phyloP scores from a whole-genome alignment of 2,888 invertebrate species.

The Margaritifera margaritifera region DNA sequence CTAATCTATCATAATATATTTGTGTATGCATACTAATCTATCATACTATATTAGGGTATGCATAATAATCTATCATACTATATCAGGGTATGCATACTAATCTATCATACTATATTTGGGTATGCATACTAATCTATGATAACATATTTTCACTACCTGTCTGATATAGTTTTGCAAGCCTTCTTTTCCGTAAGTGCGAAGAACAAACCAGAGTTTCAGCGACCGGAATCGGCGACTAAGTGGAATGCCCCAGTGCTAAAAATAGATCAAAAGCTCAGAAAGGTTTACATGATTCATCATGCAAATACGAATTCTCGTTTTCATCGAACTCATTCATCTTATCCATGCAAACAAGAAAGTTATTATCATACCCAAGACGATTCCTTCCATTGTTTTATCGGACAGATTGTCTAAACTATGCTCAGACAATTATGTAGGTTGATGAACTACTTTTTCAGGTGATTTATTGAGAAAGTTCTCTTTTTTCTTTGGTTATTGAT shows the following conservation, averaged over 20 bases:
- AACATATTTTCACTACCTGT: constrained; percentile 74
- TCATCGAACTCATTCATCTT: neutral
- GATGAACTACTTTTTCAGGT: no score
- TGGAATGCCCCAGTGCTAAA: constrained; percentile 96
- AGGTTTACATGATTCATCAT: neutral
- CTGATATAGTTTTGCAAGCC: constrained; percentile 95
- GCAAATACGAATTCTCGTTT: neutral
- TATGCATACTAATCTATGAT: no score
- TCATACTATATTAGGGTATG: no score
- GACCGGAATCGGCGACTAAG: constrained; percentile 95
- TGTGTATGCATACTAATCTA: no score
- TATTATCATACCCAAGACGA: neutral
- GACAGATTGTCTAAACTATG: no score
- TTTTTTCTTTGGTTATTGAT: no score
- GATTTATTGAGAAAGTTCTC: no score
- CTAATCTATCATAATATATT: no score
- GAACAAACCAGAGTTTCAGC: constrained; percentile 97
- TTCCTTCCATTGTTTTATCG: neutral
- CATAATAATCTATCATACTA: no score
- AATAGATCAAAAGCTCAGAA: constrained; percentile 4
- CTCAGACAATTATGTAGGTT: no score
- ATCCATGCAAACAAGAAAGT: neutral
- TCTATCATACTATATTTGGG: no score
- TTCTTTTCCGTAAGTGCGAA: constrained; percentile 93
- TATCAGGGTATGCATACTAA: no score